A percentile compares a stretch with the other conserved stretches of the same genome.
Conservation (phyloP, 2,888 invertebrate species). For the Rhabditophanes sp. region DNA sequence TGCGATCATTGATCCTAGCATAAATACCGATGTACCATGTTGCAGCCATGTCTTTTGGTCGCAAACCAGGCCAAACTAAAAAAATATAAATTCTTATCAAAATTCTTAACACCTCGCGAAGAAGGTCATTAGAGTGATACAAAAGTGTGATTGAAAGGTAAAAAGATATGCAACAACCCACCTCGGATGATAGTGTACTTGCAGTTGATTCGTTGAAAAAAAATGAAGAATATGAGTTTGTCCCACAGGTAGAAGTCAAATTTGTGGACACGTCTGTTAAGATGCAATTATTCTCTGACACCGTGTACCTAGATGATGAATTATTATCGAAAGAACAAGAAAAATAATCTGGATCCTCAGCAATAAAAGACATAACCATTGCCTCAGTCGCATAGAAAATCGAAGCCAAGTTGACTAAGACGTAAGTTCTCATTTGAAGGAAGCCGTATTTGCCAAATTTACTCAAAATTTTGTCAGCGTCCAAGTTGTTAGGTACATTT, state of each 20-base stretch:
- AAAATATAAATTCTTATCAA: background rate
- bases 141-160: slow-evolving; percentile 4
- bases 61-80: slow-evolving; percentile 34
- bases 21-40: slow-evolving; percentile 27
- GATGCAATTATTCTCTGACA: slow-evolving; percentile 9
- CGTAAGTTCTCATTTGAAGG: slow-evolving; percentile 30
- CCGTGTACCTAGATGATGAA: slow-evolving; percentile 4
- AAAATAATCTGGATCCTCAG: slow-evolving; percentile 16
- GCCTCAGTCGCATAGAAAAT: slow-evolving; percentile 17
- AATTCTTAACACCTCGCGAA: too few relatives aligned
- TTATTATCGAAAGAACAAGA: too few relatives aligned
- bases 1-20: slow-evolving; percentile 29
- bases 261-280: slow-evolving; percentile 3
- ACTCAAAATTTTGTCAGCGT: slow-evolving; percentile 36
- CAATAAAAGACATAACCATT: slow-evolving; percentile 35
- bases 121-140: too few relatives aligned
- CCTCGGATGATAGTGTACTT: slow-evolving; percentile 5
- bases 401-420: slow-evolving; percentile 12
- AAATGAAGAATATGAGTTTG: slow-evolving; percentile 1
- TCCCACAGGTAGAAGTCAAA: slow-evolving; percentile 4
- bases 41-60: slow-evolving; percentile 19
- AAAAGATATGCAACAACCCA: slow-evolving; percentile 1
- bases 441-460: slow-evolving; percentile 34
- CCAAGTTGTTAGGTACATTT: too few relatives aligned
- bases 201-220: background rate